Evolutionary conservation across 2,797 vertebrate species (phyloP), one percentile per base, ranked within the genome.

Genomic region (Martes flavigula): DNA sequence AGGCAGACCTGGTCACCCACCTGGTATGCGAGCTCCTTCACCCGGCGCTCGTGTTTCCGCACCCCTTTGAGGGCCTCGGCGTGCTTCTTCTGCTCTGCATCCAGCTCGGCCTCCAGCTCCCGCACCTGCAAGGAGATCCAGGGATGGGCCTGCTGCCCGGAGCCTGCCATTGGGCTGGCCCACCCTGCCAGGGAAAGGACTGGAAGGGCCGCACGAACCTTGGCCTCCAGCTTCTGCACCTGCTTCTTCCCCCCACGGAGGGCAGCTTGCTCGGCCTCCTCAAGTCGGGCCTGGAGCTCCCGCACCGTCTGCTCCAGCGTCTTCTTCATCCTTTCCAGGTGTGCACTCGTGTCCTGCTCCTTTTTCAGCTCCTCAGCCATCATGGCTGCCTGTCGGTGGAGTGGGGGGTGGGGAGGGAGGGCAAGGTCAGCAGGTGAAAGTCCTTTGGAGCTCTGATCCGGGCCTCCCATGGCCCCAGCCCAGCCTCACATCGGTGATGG

Each of bases 351-450:
- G 98, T 99, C 99, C 98, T 99, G 99, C 98, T 99, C 99, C 98
- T 99, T 99, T 98, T 99, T 99, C 98, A 99, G 98, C 98, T 99
- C 99, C 97, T 99, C 99, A 0, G 99, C 99, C 99, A 99, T 99
- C 99, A 99, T 99, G 96, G 99, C 99, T 0, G 99, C 99, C 99
- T 99, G 90, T 0, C 0, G 66, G 66, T 35, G n/a, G n/a, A n/a
- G 40, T 15, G 32, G 35, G 27, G 13, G 32, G 21, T 1, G 25
- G 9, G 21, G 9, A 18, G 30, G 23, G n/a, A 32, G 15, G 10
- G 43, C 43, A 7, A 27, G 17, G 27, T 91, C 62, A 25, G 51
- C 13, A 85, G 38, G 23, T 25, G 23, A 18, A 15, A 2, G 23
- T 21, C 56, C 56, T 72, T 89, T 20, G 40, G 58, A 35, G 23